Conservation (phyloP, 1,140 invertebrate species). For the Macrostomum lignano region DNA sequence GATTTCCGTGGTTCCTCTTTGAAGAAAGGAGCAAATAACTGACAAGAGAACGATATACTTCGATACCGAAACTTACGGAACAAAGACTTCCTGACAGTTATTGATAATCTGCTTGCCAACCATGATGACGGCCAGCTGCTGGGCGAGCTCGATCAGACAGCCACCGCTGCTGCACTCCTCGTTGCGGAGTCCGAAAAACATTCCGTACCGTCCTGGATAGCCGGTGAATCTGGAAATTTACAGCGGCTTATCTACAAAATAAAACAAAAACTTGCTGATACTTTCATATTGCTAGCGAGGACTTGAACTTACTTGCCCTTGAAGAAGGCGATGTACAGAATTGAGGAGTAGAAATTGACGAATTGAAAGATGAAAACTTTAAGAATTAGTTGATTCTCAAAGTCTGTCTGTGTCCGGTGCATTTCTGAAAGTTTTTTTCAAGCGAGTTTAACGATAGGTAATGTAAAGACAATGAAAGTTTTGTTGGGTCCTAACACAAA, state of each 20-base stretch:
- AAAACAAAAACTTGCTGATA: no score
- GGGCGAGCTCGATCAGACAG: constrained; percentile 49
- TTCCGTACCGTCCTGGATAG: constrained; percentile 43
- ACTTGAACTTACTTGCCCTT: constrained; percentile 46
- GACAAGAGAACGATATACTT: no score
- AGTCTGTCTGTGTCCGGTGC: constrained; percentile 74
- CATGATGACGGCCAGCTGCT: constrained; percentile 55
- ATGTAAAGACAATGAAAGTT: no score
- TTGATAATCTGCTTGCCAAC: constrained; percentile 53
- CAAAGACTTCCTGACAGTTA: constrained; percentile 42
- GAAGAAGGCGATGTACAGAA: constrained; percentile 92
- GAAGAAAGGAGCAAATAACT: no score
- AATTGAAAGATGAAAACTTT: constrained; percentile 93
- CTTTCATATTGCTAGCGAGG: background rate
- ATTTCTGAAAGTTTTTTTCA: constrained; percentile 47
- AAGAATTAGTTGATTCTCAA: constrained; percentile 74
- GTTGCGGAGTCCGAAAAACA: constrained; percentile 38
- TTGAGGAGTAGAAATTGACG: constrained; percentile 88
- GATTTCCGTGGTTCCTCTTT: no score
- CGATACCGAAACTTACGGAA: constrained; percentile 4
- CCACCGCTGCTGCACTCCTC: constrained; percentile 49
- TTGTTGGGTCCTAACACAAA: no score
- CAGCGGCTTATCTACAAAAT: constrained; percentile 7
- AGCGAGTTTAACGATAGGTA: no score
- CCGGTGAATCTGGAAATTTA: constrained; percentile 36